Conservation (phyloP, 2,113 vertebrate species). For the Labeo rohita region DNA sequence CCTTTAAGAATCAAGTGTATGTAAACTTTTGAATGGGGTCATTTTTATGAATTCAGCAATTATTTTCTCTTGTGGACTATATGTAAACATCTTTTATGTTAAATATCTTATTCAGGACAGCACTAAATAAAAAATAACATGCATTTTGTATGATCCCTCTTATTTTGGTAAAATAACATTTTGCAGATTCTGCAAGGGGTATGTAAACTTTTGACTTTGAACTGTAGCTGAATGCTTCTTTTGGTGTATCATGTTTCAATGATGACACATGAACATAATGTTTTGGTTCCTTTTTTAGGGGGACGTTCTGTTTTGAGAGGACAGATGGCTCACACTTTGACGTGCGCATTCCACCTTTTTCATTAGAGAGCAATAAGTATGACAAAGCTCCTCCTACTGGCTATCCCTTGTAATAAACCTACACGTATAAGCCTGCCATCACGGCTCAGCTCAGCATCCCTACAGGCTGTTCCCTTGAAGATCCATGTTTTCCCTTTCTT, state of each 20-base stretch:
- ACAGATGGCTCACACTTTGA: slow-evolving; percentile 96
- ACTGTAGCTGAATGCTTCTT: neutral
- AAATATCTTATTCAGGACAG: no score
- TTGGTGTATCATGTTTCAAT: neutral
- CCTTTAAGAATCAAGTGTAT: no score
- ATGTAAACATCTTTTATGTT: no score
- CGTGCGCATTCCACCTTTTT: slow-evolving; percentile 97
- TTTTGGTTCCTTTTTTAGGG: slow-evolving; percentile 74
- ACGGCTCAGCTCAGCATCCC: neutral
- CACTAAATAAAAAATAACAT: no score
- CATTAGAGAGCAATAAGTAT: slow-evolving; percentile 98
- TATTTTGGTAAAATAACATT: no score
- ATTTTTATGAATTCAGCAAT: no score
- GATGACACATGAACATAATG: neutral
- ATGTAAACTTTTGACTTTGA: no score
- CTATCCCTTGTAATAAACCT: slow-evolving; percentile 80
- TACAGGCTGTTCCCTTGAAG: slow-evolving; percentile 2
- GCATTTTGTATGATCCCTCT: no score
- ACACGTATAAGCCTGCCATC: neutral
- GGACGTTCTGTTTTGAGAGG: slow-evolving; percentile 95
- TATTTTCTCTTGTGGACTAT: no score
- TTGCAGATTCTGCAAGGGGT: no score
- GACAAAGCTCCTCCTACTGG: slow-evolving; percentile 97
- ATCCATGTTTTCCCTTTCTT: slow-evolving; percentile 25
- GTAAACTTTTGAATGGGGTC: no score